A percentile compares a stretch with the other conserved stretches of the same genome.
Evolutionary conservation across 2,888 invertebrate species (phyloP).

Genomic region (Agrochola litura): DNA sequence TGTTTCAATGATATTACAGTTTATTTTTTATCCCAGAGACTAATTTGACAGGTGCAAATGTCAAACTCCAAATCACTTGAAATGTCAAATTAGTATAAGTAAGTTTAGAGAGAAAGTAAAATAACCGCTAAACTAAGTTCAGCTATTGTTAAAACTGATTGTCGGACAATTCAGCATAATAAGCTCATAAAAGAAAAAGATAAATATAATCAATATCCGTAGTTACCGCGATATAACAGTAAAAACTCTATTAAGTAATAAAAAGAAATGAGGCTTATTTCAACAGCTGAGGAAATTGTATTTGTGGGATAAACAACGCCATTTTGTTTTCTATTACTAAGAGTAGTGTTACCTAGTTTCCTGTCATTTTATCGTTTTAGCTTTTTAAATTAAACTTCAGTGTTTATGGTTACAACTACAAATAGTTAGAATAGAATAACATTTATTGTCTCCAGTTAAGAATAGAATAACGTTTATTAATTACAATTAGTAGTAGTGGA

Average conservation of each 20-base stretch:
- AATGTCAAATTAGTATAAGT: too few relatives aligned
- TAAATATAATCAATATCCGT: slow-evolving; percentile 28
- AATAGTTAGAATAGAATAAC: too few relatives aligned
- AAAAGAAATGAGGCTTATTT: slow-evolving; percentile 47
- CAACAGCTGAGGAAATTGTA: slow-evolving; percentile 8
- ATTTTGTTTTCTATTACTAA: slow-evolving; percentile 43
- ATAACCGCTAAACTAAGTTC: not conserved
- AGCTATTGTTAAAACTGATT: not conserved
- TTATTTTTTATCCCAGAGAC: too few relatives aligned
- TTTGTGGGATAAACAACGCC: slow-evolving; percentile 39
- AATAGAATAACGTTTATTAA: too few relatives aligned
- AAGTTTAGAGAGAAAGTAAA: not conserved
- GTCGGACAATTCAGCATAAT: not conserved
- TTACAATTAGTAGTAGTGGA: too few relatives aligned
- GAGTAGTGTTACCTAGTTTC: slow-evolving; percentile 9
- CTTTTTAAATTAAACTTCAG: not conserved
- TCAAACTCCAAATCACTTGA: too few relatives aligned
- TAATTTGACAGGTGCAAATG: too few relatives aligned
- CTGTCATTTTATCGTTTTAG: not conserved
- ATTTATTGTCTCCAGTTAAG: too few relatives aligned
- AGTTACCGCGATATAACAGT: slow-evolving; percentile 19
- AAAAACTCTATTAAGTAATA: slow-evolving; percentile 43
- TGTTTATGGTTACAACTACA: not conserved
- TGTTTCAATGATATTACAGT: not conserved
- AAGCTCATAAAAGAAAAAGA: slow-evolving; percentile 6